Evolutionary conservation across 2,888 invertebrate genomes (phyloP).

Genomic region (Campopleginae sp.): DNA sequence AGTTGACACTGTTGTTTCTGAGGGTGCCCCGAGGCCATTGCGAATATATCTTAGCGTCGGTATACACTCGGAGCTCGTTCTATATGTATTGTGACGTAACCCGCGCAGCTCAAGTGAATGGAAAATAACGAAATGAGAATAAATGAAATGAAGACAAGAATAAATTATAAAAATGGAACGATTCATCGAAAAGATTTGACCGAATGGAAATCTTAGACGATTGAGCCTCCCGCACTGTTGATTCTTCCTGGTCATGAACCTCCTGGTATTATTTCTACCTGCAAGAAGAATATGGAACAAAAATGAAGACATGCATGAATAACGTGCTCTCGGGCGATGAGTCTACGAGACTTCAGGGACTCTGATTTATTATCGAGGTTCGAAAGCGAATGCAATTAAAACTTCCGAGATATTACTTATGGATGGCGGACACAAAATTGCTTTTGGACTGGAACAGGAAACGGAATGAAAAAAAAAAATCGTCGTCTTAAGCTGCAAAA

Average conservation of each 20-base stretch:
- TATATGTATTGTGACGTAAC: constrained; percentile 52
- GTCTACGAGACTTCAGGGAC: neutral
- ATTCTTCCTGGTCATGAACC: neutral
- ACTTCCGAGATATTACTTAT: constrained; percentile 46
- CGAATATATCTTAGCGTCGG: constrained; percentile 81
- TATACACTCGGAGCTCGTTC: constrained; percentile 65
- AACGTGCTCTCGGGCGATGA: neutral
- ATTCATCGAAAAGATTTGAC: neutral
- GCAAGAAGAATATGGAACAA: neutral
- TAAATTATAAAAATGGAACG: too few relatives aligned
- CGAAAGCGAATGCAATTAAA: constrained; percentile 49
- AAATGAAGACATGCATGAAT: constrained; percentile 23
- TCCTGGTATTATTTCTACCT: neutral
- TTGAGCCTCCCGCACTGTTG: neutral
- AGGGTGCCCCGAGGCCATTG: constrained; percentile 78
- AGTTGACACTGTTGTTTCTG: constrained; percentile 83
- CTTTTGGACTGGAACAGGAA: constrained; percentile 33
- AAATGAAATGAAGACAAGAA: too few relatives aligned
- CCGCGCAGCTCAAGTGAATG: too few relatives aligned
- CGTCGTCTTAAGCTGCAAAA: neutral
- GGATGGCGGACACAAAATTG: constrained; percentile 49
- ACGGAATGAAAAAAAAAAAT: constrained; percentile 14
- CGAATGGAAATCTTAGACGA: neutral
- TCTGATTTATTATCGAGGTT: constrained; percentile 36
- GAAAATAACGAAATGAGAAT: too few relatives aligned